Conservation (phyloP, 2,113 vertebrate species). For the Solea solea region DNA sequence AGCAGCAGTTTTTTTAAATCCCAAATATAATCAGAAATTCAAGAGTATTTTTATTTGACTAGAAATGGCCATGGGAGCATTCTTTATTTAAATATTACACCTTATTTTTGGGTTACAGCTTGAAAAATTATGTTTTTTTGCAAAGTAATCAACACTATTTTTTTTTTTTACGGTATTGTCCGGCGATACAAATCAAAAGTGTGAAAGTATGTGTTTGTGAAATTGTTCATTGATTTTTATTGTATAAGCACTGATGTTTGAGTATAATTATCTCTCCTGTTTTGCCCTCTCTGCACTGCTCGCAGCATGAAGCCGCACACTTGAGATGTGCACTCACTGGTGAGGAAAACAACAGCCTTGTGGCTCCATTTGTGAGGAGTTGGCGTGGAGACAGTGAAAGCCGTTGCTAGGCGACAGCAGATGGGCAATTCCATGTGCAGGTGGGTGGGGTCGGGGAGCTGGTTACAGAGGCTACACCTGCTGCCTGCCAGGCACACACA, state of each 20-base stretch:
- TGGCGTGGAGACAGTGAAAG: constrained; percentile 31
- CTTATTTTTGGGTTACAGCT: too few relatives aligned
- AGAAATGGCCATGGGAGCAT: constrained; percentile 24
- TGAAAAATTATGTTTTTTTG: too few relatives aligned
- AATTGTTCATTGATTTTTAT: too few relatives aligned
- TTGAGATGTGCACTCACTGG: constrained; percentile 13
- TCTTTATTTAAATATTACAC: constrained; percentile 33
- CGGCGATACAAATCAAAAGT: not conserved
- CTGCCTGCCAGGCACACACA: constrained; percentile 21
- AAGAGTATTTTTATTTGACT: constrained; percentile 16
- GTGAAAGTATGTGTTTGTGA: not conserved
- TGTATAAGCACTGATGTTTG: not conserved
- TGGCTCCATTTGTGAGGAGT: constrained; percentile 33
- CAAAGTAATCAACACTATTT: too few relatives aligned
- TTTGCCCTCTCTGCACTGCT: constrained; percentile 8
- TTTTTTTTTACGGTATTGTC: too few relatives aligned
- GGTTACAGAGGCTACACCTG: constrained; percentile 67
- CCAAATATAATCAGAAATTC: constrained; percentile 13
- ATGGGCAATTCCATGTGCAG: constrained; percentile 62
- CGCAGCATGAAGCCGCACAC: not conserved
- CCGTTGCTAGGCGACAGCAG: constrained; percentile 68
- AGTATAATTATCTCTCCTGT: not conserved
- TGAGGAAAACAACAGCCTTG: constrained; percentile 53
- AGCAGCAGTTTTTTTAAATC: too few relatives aligned
- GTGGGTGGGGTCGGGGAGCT: constrained; percentile 56